phyloP scores from a whole-genome alignment of 53 echinoderm and acorn worm genomes.

The Stichopus horrens region DNA sequence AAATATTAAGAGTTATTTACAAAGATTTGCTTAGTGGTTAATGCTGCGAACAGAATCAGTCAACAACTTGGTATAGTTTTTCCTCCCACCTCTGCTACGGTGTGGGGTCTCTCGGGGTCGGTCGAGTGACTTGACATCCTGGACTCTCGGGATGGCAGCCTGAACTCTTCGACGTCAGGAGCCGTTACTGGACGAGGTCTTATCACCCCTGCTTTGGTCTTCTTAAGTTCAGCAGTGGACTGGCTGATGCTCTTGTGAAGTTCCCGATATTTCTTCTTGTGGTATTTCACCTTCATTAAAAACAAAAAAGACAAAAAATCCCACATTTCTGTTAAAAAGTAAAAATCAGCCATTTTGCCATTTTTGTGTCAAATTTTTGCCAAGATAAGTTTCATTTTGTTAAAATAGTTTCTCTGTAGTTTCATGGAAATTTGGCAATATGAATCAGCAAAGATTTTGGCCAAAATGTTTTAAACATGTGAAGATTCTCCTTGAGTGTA shows the following conservation, averaged over 20 bases:
- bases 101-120: slow-evolving; percentile 67
- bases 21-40: no score
- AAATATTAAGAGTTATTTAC: no score
- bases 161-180: slow-evolving; percentile 71
- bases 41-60: no score
- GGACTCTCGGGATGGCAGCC: slow-evolving; percentile 30
- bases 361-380: no score
- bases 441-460: no score
- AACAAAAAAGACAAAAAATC: not conserved
- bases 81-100: slow-evolving; percentile 85
- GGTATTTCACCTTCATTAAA: slow-evolving; percentile 70
- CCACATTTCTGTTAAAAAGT: not conserved
- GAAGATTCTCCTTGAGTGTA: no score
- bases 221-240: slow-evolving; percentile 73
- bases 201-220: slow-evolving; percentile 81
- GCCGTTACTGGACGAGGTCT: slow-evolving; percentile 76
- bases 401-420: no score
- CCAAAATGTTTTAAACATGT: no score
- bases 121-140: slow-evolving; percentile 37
- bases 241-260: slow-evolving; percentile 79
- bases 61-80: not conserved
- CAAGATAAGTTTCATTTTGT: no score
- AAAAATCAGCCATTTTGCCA: not conserved
- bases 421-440: no score
- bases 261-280: slow-evolving; percentile 76